Base-by-base conservation (phyloP, 2,888 invertebrate genomes). In the Apodemia hepburni region DNA sequence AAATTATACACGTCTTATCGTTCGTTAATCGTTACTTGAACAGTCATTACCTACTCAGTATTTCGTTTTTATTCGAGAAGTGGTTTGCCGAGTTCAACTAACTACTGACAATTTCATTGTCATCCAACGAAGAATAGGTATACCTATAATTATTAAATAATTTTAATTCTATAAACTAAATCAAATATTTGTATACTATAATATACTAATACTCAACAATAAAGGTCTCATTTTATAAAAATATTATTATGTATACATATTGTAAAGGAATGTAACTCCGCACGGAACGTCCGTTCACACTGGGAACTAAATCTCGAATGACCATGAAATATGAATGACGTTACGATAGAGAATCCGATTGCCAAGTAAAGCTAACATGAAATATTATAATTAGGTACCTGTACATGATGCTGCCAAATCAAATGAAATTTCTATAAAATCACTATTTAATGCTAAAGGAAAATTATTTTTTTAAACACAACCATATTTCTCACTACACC, bases 311-410 rank as follows among this genome's bases (percentile, higher is more conserved):
- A 47, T 47, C 17, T 47, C 17, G 17, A 47, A 47, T 47, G 47
- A 47, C 45, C 45, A 45, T 45, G 45, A 45, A n/a, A 1, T 7
- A 47, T 47, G 47, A 47, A 17, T 38, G 35, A 1, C 9, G n/a
- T 45, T 17, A 47, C n/a, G 6, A 15, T 47, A 17, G 17, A 22
- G 45, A 45, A n/a, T n/a, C n/a, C n/a, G 45, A 45, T 12, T 38
- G 38, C 38, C 38, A 12, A 42, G 15, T 42, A 15, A 42, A 15
- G 12, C 12, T 4, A 47, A 47, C 17, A 47, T 2, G 17, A 47
- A 47, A 45, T 45, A 45, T 47, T 47, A 47, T 17, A 47, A 47
- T 47, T 47, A n/a, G n/a, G n/a, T n/a, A 47, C 47, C 47, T 47
- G 17, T 17, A 47, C n/a, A 47, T 47, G 47, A 8, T 17, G 17